Conservation (phyloP, 2,797 vertebrate species). For the Centroberyx gerrardi region DNA sequence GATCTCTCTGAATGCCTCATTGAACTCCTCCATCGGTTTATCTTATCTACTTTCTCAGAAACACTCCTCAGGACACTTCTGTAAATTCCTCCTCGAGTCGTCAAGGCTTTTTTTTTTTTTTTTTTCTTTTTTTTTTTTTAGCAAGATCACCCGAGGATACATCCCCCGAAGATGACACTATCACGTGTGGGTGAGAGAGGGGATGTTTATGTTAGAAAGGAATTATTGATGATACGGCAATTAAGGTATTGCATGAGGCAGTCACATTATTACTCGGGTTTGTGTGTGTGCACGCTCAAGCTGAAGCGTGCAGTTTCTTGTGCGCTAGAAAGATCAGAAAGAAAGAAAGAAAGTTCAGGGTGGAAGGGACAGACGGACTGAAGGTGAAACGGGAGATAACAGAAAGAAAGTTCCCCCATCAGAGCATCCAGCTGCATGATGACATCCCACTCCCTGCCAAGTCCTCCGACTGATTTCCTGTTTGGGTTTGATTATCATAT, state of each 20-base stretch:
- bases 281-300: background rate
- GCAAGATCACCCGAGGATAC: constrained; percentile 58
- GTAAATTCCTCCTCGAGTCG: constrained; percentile 78
- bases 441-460: constrained; percentile 74
- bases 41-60: constrained; percentile 84
- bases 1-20: constrained; percentile 79
- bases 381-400: constrained; percentile 76
- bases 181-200: constrained; percentile 38
- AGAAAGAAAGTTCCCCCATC: constrained; percentile 62
- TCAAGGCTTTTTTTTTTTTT: constrained; percentile 64
- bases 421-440: constrained; percentile 77
- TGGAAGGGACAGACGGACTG: constrained; percentile 30
- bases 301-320: constrained; percentile 5
- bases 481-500: constrained; percentile 85
- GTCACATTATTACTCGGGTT: background rate
- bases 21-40: constrained; percentile 79
- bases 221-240: constrained; percentile 31
- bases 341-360: constrained; percentile 14
- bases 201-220: constrained; percentile 51
- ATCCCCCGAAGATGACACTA: constrained; percentile 43
- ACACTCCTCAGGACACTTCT: constrained; percentile 80
- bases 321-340: constrained; percentile 2
- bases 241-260: constrained; percentile 36
- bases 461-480: constrained; percentile 81
- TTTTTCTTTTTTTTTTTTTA: constrained; percentile 18